Evolutionary conservation across 2,113 vertebrate genomes (phyloP).

Genomic region (Nibea albiflora): DNA sequence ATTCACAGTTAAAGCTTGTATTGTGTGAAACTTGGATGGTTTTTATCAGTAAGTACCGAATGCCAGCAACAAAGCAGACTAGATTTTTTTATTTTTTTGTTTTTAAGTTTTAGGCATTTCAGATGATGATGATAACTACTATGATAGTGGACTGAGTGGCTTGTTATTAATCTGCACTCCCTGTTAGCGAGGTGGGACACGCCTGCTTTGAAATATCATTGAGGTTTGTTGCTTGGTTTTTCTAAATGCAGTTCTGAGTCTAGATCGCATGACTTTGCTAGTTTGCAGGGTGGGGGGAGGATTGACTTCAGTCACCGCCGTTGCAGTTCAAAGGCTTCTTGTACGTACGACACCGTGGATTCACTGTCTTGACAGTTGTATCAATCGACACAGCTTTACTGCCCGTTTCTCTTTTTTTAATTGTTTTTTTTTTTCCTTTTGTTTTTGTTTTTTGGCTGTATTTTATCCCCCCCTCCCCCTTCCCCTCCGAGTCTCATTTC

Average conservation of each 20-base stretch:
- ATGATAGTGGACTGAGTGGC: conserved; percentile 62
- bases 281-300: conserved; percentile 39
- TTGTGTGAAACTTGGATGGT: conserved; percentile 46
- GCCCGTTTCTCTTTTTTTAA: conserved; percentile 19
- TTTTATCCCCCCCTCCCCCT: conserved; percentile 53
- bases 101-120: conserved; percentile 35
- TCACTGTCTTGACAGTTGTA: conserved; percentile 60
- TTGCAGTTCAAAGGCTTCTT: conserved; percentile 52
- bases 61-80: conserved; percentile 24
- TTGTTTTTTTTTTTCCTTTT: conserved; percentile 21
- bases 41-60: conserved; percentile 48
- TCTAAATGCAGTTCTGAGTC: conserved; percentile 32
- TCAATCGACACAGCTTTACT: conserved; percentile 72
- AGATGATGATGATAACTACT: conserved; percentile 46
- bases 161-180: conserved; percentile 55
- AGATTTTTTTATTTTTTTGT: conserved; percentile 8
- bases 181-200: conserved; percentile 37
- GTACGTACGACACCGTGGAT: conserved; percentile 56
- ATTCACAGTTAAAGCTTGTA: conserved; percentile 31
- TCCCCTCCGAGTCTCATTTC: conserved; percentile 75
- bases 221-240: conserved; percentile 47
- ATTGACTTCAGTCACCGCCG: conserved; percentile 17
- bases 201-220: conserved; percentile 35
- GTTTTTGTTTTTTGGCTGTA: conserved; percentile 53
- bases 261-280: conserved; percentile 68